phyloP scores from a whole-genome alignment of 2,797 vertebrate genomes.

The Argya squamiceps region DNA sequence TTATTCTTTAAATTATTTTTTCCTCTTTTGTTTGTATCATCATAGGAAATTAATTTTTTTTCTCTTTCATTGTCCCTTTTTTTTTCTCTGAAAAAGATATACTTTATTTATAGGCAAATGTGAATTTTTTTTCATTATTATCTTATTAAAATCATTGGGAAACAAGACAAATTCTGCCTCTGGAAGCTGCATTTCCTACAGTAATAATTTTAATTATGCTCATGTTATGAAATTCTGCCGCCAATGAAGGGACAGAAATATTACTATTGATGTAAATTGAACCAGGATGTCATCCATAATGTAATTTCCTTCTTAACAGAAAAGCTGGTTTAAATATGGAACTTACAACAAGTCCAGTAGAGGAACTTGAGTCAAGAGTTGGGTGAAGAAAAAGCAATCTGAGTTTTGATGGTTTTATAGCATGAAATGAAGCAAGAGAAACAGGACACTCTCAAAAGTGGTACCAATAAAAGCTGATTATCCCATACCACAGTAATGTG shows the following conservation, averaged over 20 bases:
- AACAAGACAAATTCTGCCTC: neutral
- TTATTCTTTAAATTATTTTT: neutral
- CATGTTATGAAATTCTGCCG: neutral
- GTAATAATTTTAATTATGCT: neutral
- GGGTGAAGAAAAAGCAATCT: neutral
- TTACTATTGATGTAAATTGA: neutral
- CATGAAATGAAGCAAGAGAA: neutral
- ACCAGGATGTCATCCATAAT: constrained; percentile 16
- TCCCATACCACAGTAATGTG: neutral
- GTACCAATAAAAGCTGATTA: neutral
- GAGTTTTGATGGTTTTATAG: neutral
- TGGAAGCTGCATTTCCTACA: neutral
- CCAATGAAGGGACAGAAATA: neutral
- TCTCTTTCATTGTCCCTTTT: neutral
- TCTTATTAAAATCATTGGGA: neutral
- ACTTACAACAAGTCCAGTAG: neutral
- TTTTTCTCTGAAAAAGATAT: neutral
- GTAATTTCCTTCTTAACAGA: neutral
- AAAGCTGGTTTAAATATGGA: neutral
- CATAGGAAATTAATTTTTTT: neutral
- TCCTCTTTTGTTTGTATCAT: neutral
- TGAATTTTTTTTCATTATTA: neutral
- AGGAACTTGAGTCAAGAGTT: neutral
- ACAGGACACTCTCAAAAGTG: rapidly evolving
- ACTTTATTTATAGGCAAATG: neutral